Base-by-base conservation (phyloP, 2,888 invertebrate genomes). In the Stegophylla sp. region DNA sequence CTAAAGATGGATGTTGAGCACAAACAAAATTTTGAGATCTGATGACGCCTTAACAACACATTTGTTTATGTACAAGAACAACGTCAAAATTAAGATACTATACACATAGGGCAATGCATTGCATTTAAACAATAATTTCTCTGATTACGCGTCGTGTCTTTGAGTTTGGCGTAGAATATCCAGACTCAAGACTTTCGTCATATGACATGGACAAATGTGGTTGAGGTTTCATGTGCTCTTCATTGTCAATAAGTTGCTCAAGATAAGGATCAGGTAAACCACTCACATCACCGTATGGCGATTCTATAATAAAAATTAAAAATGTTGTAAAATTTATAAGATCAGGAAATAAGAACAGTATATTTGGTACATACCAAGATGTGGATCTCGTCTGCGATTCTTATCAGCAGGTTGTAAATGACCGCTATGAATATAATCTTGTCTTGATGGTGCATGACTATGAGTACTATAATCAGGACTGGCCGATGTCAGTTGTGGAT, bases 111-210 rank as follows among this genome's bases (percentile, higher is more conserved):
- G 45, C 43, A 45, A 67, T 23, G 45, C 12, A 26, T 0, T 15
- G 41, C 23, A 34, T 81, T 74, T 74, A 94, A 86, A 96, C 96
- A 88, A 96, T 96, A 88, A 96, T 96, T 88, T 96, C 96, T 85
- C 96, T 91, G 86, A 96, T 96, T 87, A 96, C 95, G 86, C 96
- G 90, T 85, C 96, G 91, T 86, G 94, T 94, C 86, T 96, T 91
- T 85, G 95, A 95, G 89, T 96, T 96, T 83, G 96, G 96, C 84
- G 96, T 96, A 84, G 96, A 96, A 88, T 96, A 96, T 77, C 96
- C 96, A 83, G 95, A 95, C 88, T 96, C 96, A 75, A 95, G 90
- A 85, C 94, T 95, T 88, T 96, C 96, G 88, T 96, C 96, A 88
- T 96, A 96, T 86, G 94, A 93, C 85, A 95, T 91, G 82, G 94